Conservation (phyloP, 2,113 vertebrate species). For the Stigmatopora nigra region DNA sequence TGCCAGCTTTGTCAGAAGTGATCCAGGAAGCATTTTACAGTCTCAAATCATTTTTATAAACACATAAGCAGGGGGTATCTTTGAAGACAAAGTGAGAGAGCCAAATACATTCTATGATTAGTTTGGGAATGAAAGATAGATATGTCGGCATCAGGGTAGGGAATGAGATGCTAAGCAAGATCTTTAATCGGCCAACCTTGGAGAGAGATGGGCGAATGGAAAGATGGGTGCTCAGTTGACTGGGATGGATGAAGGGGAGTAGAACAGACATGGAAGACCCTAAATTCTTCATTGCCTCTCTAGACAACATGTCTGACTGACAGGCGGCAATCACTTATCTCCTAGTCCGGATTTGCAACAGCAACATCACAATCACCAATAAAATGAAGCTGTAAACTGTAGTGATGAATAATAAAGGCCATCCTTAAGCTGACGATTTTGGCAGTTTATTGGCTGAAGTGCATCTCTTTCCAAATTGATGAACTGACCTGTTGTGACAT, state of each 20-base stretch:
- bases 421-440: conserved; percentile 33
- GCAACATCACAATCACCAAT: conserved; percentile 45
- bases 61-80: conserved; percentile 20
- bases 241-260: conserved; percentile 32
- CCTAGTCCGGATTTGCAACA: conserved; percentile 42
- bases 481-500: neutral
- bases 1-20: neutral
- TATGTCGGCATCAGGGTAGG: conserved; percentile 51
- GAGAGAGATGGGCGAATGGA: conserved; percentile 41
- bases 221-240: conserved; percentile 27
- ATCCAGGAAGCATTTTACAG: neutral
- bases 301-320: conserved; percentile 35
- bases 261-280: conserved; percentile 24
- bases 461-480: conserved; percentile 15
- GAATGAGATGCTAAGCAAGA: conserved; percentile 57
- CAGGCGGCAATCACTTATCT: conserved; percentile 51
- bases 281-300: conserved; percentile 45
- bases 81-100: conserved; percentile 47
- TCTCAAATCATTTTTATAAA: conserved; percentile 17
- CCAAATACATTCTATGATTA: conserved; percentile 33
- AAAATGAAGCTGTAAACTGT: conserved; percentile 48
- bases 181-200: conserved; percentile 68
- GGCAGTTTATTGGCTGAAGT: conserved; percentile 11
- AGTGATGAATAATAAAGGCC: conserved; percentile 43
- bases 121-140: conserved; percentile 36